Evolutionary conservation across 2,888 invertebrate genomes (phyloP).

Genomic region (Epinotia ramella): DNA sequence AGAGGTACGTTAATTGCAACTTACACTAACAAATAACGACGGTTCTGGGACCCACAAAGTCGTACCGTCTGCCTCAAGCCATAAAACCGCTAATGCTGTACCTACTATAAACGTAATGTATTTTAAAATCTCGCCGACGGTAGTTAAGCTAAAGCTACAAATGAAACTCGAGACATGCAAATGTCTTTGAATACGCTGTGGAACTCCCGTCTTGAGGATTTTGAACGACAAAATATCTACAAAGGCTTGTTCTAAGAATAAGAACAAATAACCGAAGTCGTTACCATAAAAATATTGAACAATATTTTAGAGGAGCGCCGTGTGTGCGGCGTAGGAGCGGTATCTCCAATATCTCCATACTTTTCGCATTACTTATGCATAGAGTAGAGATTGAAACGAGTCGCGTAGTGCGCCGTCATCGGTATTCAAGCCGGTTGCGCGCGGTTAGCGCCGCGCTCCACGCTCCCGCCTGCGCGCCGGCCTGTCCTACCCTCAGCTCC

Average conservation of each 20-base stretch:
- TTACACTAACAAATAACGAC: slow-evolving; percentile 4
- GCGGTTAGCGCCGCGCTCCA: slow-evolving; percentile 66
- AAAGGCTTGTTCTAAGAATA: slow-evolving; percentile 54
- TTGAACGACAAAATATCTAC: slow-evolving; percentile 40
- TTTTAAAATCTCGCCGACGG: slow-evolving; percentile 36
- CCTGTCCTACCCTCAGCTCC: slow-evolving; percentile 46
- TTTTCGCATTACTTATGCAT: slow-evolving; percentile 85
- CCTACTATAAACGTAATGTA: slow-evolving; percentile 32
- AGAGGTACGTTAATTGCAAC: slow-evolving; percentile 8
- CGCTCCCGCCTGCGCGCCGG: slow-evolving; percentile 58
- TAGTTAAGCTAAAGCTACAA: slow-evolving; percentile 25
- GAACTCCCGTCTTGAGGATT: slow-evolving; percentile 23
- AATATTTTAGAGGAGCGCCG: slow-evolving; percentile 74
- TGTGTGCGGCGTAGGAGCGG: slow-evolving; percentile 72
- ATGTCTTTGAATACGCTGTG: slow-evolving; percentile 31
- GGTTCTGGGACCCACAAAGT: slow-evolving; percentile 3
- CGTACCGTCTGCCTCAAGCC: slow-evolving; percentile 26
- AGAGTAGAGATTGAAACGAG: slow-evolving; percentile 83
- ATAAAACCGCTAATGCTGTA: slow-evolving; percentile 35
- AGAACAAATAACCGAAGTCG: slow-evolving; percentile 76
- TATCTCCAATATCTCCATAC: slow-evolving; percentile 81
- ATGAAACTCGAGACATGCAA: slow-evolving; percentile 27
- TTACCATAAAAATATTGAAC: slow-evolving; percentile 79
- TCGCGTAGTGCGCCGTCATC: slow-evolving; percentile 77
- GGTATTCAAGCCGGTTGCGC: slow-evolving; percentile 76